Percentiles rank a stretch among this genome's conserved stretches.
Evolutionary conservation across 2,113 vertebrate species (phyloP).

Genomic region (Prionailurus bengalensis): DNA sequence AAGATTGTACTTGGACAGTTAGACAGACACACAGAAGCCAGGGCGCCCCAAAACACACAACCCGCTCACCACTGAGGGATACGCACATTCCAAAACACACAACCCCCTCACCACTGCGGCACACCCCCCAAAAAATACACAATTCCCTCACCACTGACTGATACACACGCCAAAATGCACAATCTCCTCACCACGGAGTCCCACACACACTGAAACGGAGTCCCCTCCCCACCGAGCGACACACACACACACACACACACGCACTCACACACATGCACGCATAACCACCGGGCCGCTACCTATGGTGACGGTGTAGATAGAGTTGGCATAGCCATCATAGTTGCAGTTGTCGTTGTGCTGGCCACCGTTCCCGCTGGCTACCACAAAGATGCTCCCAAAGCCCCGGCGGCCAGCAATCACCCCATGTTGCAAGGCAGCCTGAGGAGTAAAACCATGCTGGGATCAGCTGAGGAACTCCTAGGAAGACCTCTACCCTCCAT

Average conservation of each 20-base stretch:
- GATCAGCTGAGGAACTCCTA: not conserved
- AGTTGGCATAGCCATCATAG: constrained; percentile 98
- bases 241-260: not conserved
- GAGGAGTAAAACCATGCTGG: not conserved
- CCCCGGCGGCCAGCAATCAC: constrained; percentile 96
- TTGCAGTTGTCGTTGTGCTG: constrained; percentile 98
- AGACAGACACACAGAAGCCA: not conserved
- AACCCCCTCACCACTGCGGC: not conserved
- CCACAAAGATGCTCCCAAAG: constrained; percentile 98
- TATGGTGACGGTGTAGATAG: constrained; percentile 98
- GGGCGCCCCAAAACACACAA: not conserved
- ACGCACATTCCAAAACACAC: not conserved
- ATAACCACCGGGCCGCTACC: constrained; percentile 85
- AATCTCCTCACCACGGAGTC: no score
- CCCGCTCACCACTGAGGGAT: no score
- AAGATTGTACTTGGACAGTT: not conserved
- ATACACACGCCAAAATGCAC: not conserved
- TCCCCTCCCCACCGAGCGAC: not conserved
- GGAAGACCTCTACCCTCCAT: not conserved
- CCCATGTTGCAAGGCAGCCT: constrained; percentile 97
- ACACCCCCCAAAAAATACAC: not conserved
- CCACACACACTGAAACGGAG: not conserved
- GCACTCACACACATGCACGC: not conserved
- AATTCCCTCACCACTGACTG: not conserved
- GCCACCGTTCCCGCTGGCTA: constrained; percentile 98